Evolutionary conservation across 2,888 invertebrate genomes (phyloP), one percentile per base, ranked within the genome.

Genomic region (Ceramica pisi): DNA sequence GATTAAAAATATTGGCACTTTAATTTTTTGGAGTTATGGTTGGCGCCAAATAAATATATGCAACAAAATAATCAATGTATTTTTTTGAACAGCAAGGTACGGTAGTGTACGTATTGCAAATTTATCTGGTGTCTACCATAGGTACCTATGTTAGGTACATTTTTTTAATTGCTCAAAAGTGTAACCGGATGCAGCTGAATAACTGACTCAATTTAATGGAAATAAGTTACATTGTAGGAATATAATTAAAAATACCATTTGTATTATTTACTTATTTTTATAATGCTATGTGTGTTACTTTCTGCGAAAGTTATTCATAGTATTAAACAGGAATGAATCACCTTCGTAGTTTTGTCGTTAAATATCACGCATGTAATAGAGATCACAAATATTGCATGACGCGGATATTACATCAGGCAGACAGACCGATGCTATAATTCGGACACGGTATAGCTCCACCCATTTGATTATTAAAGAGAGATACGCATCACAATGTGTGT

Each of bases 291-390:
- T 48, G 35, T 53, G 31, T 31, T 60, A 31, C 21, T 60, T 44
- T 66, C 80, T 77, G 44, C 57, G n/a, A 77, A 77, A 77, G 62
- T 59, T 80, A 80, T 74, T 77, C 71, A 72, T 38, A 62, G 26
- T 50, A 23, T 23, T 78, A 65, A 0, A 56, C 3, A 61, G 31
- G 35, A 57, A 73, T 73, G 76, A 74, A 77, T 80, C 35, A 80
- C 80, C 74, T 77, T 62, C 56, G 75, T 53, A 76, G 62, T 44
- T 72, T 76, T 72, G 41, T 61, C 31, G n/a, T 41, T 14, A 61
- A 56, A 46, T 31, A 50, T 21, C 48, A n/a, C 23, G n/a, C 41
- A n/a, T n/a, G 16, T n/a, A 44, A 46, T 12, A 57, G n/a, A 57
- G 10, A 68, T 55, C 12, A 23, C 21, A 14, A 41, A 23, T 55